Base-by-base conservation (phyloP, 2,113 vertebrate species). In the Zootoca vivipara region DNA sequence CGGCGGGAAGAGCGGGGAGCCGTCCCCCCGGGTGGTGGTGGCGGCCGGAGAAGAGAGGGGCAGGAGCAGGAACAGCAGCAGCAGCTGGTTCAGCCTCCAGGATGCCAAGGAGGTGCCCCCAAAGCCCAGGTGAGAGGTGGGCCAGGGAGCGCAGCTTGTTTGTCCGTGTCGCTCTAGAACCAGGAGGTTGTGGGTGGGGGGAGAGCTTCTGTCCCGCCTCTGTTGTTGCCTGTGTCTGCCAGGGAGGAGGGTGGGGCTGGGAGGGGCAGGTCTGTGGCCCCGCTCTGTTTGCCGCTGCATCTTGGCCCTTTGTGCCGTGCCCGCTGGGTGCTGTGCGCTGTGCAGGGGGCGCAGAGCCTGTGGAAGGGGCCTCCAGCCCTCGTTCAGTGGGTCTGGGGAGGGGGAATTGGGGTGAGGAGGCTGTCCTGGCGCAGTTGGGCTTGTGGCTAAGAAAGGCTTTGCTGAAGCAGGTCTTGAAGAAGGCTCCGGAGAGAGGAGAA, bases 91-190 rank as follows among this genome's bases (percentile, higher is more conserved):
- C 30, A 96, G 97, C 72, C 97, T 97, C 8, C 98, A 97, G 97
- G 99, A 99, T 35, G 52, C 95, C 38, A 97, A 97, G 93, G 98
- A 97, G 90, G 89, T 93, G 26, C 89, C 93, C 64, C 96, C 95
- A 86, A 99, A 98, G 96, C 98, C 98, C 95, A 99, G 99, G 99
- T 99, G 96, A 93, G 98, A 98, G 24, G 22, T 2, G 7, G 33
- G 22, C 33, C 1, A 3, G 0, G 38, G 30, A 3, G 30, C n/a
- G 15, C 64, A 22, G 64, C 64, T 7, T 24, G 13, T 26, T 38
- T 38, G 38, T 38, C 38, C 38, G 38, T 38, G 38, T 38, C 38
- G 38, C 38, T 38, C 38, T 38, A 38, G 38, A 38, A 38, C 38
- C 38, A 38, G 38, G 38, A 38, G 38, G 38, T 8, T 0, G 42